Evolutionary conservation across 2,888 invertebrate species (phyloP).

Genomic region (Acrocyrtus sp.): DNA sequence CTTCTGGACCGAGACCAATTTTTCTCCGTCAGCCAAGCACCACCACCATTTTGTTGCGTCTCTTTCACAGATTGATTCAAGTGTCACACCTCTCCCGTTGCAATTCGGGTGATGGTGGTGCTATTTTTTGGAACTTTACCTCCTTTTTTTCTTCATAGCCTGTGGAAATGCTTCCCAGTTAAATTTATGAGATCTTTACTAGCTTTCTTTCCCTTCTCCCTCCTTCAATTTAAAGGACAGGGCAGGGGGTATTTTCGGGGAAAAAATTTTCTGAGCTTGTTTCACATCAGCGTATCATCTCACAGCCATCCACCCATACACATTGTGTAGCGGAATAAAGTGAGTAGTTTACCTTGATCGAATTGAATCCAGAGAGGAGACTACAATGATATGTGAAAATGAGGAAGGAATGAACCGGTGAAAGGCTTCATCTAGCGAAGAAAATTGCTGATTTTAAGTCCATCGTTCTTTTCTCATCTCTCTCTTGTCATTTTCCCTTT

Average conservation of each 20-base stretch:
- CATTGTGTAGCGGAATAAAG: no score
- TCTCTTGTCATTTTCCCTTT: slow-evolving; percentile 48
- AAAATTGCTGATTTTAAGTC: slow-evolving; percentile 50
- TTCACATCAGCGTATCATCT: no score
- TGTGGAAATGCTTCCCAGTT: slow-evolving; percentile 45
- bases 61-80: slow-evolving; percentile 55
- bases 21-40: slow-evolving; percentile 58
- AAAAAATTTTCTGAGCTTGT: no score
- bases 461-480: slow-evolving; percentile 40
- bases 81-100: slow-evolving; percentile 52
- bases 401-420: slow-evolving; percentile 37
- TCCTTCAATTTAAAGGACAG: background rate
- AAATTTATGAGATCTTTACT: slow-evolving; percentile 55
- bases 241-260: no score
- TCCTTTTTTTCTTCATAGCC: slow-evolving; percentile 33
- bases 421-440: slow-evolving; percentile 31
- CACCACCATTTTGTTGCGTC: slow-evolving; percentile 55
- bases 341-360: background rate
- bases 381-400: slow-evolving; percentile 39
- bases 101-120: slow-evolving; percentile 9
- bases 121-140: slow-evolving; percentile 14
- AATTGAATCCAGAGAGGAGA: slow-evolving; percentile 35
- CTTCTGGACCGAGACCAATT: slow-evolving; percentile 60
- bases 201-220: slow-evolving; percentile 20
- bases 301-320: background rate